These are phyloP conservation scores for Smutsia temminckii DNA, from an alignment of 2,797 vertebrate species.

Conservation along the genomic window DNA sequence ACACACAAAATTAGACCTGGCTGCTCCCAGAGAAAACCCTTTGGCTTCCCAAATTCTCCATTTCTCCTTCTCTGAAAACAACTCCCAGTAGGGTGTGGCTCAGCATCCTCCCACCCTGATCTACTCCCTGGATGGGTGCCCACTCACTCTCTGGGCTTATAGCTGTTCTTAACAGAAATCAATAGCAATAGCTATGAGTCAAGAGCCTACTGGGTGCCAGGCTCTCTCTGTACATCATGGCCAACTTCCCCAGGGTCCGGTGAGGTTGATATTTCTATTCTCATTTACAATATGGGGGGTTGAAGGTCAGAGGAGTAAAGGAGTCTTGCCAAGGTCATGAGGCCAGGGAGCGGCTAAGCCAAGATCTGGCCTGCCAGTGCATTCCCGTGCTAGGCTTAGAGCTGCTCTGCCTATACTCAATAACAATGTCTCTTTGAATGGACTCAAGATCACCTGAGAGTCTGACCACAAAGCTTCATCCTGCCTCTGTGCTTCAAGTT, in stretches of 20 bases:
- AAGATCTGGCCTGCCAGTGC: neutral
- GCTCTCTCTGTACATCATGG: neutral
- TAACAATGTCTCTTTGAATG: neutral
- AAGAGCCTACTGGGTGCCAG: neutral
- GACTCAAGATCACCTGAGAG: neutral
- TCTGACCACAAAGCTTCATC: neutral
- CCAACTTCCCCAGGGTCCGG: neutral
- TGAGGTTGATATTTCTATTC: neutral
- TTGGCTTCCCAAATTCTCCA: neutral
- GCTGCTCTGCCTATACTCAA: rapidly evolving
- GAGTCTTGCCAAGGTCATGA: neutral
- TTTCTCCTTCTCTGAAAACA: conserved; percentile 8
- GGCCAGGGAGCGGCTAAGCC: neutral
- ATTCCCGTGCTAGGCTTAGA: neutral
- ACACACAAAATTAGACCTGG: neutral
- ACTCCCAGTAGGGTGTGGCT: neutral
- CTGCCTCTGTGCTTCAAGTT: neutral
- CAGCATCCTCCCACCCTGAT: neutral
- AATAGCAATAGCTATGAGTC: rapidly evolving
- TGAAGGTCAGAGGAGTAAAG: neutral
- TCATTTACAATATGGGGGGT: neutral
- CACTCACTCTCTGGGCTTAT: neutral
- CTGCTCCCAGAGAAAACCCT: neutral
- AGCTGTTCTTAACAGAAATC: neutral
- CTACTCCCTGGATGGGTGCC: neutral